Percentiles rank a stretch among this genome's conserved stretches.
phyloP scores from a whole-genome alignment of 1,140 invertebrate species.

The Hestina assimilis region DNA sequence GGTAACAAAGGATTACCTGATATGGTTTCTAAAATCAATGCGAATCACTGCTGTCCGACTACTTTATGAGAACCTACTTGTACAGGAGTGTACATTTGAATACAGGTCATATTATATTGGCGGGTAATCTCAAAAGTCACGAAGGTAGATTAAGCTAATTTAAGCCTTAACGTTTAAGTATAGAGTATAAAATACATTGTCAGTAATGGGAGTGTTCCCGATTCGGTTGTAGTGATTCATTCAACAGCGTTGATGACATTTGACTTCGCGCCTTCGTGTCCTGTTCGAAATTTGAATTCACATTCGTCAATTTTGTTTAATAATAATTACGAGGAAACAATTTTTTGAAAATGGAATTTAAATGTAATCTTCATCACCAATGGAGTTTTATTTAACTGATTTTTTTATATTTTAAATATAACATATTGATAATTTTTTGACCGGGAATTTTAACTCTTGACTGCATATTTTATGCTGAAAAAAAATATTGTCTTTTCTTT shows the following conservation, averaged over 20 bases:
- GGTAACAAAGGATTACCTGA: slow-evolving; percentile 64
- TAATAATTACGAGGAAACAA: too few species aligned
- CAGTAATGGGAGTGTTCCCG: slow-evolving; percentile 29
- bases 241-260: slow-evolving; percentile 53
- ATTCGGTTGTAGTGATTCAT: slow-evolving; percentile 64
- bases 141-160: slow-evolving; percentile 24
- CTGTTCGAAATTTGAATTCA: slow-evolving; percentile 47
- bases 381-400: too few species aligned
- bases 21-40: slow-evolving; percentile 74
- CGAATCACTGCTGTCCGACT: slow-evolving; percentile 49
- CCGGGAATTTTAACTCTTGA: too few species aligned
- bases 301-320: slow-evolving; percentile 18
- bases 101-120: slow-evolving; percentile 37
- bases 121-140: slow-evolving; percentile 37
- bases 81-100: slow-evolving; percentile 18
- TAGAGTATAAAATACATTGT: slow-evolving; percentile 31
- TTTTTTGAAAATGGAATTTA: too few species aligned
- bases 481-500: too few species aligned
- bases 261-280: slow-evolving; percentile 42
- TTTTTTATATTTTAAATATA: too few species aligned
- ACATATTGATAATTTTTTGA: too few species aligned
- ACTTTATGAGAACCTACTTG: slow-evolving; percentile 36
- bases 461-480: too few species aligned
- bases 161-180: slow-evolving; percentile 20
- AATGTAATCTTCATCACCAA: too few species aligned